A percentile compares a stretch with the other conserved stretches of the same genome.
Conservation (phyloP, 2,888 invertebrate genomes). For the Eudasyphora cyanicolor region DNA sequence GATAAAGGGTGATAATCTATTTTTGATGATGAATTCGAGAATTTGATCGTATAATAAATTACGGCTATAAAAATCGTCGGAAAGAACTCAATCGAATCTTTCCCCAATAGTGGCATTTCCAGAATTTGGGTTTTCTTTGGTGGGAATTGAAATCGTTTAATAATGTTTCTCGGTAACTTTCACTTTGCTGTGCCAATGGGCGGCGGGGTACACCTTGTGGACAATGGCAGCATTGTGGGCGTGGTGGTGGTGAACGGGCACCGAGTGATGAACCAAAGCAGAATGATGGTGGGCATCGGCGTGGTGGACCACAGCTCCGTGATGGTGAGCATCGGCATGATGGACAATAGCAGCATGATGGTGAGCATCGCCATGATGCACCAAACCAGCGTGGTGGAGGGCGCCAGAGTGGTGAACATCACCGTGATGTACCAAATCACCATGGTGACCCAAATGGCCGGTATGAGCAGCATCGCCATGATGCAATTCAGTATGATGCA, state of each 20-base stretch:
- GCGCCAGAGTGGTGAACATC: slow-evolving; percentile 43
- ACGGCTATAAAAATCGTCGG: too few relatives aligned
- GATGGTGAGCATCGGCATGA: slow-evolving; percentile 69
- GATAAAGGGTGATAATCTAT: too few relatives aligned
- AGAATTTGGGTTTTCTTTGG: too few relatives aligned
- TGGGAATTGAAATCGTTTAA: slow-evolving; percentile 73
- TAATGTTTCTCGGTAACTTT: slow-evolving; percentile 78
- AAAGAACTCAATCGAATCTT: too few relatives aligned
- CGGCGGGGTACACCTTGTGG: slow-evolving; percentile 72
- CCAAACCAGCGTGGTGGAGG: slow-evolving; percentile 48
- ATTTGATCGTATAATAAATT: too few relatives aligned
- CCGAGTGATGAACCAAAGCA: slow-evolving; percentile 65
- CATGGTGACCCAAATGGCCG: slow-evolving; percentile 68
- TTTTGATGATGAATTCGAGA: too few relatives aligned
- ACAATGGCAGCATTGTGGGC: slow-evolving; percentile 71
- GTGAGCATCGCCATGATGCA: slow-evolving; percentile 44
- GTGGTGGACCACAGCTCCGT: slow-evolving; percentile 71
- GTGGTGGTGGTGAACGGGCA: slow-evolving; percentile 66
- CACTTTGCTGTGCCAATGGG: slow-evolving; percentile 76
- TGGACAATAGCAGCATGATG: slow-evolving; percentile 37
- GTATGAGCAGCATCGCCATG: slow-evolving; percentile 60
- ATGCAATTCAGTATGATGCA: slow-evolving; percentile 70
- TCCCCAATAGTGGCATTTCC: too few relatives aligned
- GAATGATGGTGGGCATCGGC: slow-evolving; percentile 66
- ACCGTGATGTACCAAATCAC: slow-evolving; percentile 50